Evolutionary conservation across 37 sponge, comb jelly and placozoan species (phyloP).

Genomic region (Petrosia ficiformis): DNA sequence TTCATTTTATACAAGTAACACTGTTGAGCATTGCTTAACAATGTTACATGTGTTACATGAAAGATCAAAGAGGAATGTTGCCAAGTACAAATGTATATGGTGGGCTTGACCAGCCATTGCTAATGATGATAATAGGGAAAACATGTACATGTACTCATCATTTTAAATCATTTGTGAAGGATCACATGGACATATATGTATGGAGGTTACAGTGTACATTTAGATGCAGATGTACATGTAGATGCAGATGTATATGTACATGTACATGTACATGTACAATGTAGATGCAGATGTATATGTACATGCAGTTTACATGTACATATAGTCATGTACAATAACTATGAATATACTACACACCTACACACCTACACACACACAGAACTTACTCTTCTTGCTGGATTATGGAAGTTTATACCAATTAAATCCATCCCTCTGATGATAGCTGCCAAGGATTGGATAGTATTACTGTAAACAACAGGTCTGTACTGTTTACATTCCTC

Average conservation of each 20-base stretch:
- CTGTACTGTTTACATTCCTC: conserved; percentile 87
- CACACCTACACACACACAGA: background rate
- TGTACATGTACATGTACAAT: conserved; percentile 12
- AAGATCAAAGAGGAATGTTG: no score
- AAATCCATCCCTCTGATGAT: conserved; percentile 89
- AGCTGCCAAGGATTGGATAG: conserved; percentile 82
- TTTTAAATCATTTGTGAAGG: no score
- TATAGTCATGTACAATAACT: background rate
- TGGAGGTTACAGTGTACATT: no score
- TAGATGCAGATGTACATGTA: background rate
- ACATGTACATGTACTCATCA: no score
- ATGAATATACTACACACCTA: no score
- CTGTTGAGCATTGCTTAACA: no score
- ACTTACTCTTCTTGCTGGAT: conserved; percentile 69
- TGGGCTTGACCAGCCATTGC: no score
- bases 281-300: background rate
- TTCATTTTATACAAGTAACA: no score
- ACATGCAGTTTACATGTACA: background rate
- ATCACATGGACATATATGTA: no score
- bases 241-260: background rate
- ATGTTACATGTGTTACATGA: no score
- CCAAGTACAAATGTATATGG: no score
- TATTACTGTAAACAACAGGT: conserved; percentile 93
- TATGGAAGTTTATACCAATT: conserved; percentile 71
- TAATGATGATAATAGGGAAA: no score